Conservation (phyloP, 1,140 invertebrate genomes). For the Globodera rostochiensis region DNA sequence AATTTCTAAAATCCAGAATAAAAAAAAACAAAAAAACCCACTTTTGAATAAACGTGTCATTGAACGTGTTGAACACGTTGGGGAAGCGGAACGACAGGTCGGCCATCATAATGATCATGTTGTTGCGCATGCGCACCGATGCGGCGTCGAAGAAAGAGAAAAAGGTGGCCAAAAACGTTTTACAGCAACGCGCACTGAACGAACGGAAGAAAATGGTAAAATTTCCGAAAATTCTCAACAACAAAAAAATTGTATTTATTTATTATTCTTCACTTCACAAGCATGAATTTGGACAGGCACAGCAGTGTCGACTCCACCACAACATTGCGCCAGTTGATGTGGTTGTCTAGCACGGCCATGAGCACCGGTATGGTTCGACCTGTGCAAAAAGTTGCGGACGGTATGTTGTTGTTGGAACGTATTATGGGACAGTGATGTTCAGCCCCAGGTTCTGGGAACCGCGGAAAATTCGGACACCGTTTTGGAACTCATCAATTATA, state of each 20-base stretch:
- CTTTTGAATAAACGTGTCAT: conserved; percentile 44
- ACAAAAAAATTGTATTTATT: not conserved
- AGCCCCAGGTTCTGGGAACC: no score
- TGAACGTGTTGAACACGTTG: conserved; percentile 40
- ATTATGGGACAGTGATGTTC: no score
- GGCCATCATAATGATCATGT: conserved; percentile 43
- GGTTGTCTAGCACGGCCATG: conserved; percentile 28
- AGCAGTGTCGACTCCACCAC: conserved; percentile 32
- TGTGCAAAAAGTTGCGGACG: not conserved
- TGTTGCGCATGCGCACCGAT: conserved; percentile 38
- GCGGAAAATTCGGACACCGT: no score
- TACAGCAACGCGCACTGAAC: conserved; percentile 39
- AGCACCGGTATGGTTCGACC: conserved; percentile 35
- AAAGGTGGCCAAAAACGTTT: conserved; percentile 34
- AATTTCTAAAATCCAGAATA: no score
- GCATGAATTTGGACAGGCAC: conserved; percentile 37
- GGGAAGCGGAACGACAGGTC: conserved; percentile 41
- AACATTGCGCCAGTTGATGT: conserved; percentile 18
- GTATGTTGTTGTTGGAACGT: not conserved
- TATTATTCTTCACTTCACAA: conserved; percentile 23
- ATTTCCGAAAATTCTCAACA: not conserved
- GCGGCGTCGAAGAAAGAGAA: conserved; percentile 39
- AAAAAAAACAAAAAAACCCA: conserved; percentile 5
- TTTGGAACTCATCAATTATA: not conserved
- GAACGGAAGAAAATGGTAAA: conserved; percentile 5